Conservation (phyloP, 2,888 invertebrate genomes). For the Lamellibrachia columna region DNA sequence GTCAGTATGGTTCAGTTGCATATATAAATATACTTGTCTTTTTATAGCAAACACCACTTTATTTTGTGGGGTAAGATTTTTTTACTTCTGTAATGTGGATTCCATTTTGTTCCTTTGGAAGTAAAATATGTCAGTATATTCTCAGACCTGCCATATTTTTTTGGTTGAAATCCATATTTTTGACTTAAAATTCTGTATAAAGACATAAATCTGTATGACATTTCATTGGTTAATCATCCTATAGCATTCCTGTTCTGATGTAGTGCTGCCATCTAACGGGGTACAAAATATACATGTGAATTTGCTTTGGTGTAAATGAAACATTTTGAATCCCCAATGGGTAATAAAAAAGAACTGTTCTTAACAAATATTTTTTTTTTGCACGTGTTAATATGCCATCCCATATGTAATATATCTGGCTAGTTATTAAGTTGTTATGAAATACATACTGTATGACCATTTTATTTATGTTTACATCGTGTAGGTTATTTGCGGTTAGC, state of each 20-base stretch:
- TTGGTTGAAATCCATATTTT: too few relatives aligned
- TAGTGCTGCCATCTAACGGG: background rate
- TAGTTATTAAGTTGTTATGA: slow-evolving; percentile 20
- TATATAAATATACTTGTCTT: background rate
- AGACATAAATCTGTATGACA: too few relatives aligned
- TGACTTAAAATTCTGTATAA: too few relatives aligned
- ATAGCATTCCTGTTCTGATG: background rate
- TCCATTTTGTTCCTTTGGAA: too few relatives aligned
- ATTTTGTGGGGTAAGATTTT: too few relatives aligned
- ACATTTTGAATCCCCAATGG: background rate
- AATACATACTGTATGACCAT: background rate
- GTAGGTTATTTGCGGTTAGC: slow-evolving; percentile 46
- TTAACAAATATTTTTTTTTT: background rate
- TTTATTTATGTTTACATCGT: slow-evolving; percentile 22
- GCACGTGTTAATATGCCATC: background rate
- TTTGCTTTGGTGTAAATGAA: too few relatives aligned
- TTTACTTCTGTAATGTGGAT: too few relatives aligned
- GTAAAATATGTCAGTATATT: too few relatives aligned
- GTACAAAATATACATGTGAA: background rate
- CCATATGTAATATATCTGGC: background rate
- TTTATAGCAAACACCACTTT: background rate
- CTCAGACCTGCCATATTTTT: too few relatives aligned
- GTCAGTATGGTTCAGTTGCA: background rate
- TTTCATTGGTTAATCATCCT: too few relatives aligned
- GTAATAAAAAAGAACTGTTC: background rate